These are phyloP conservation scores for Seladonia tumulorum DNA, from an alignment of 2,888 invertebrate species.

Conservation along the genomic window DNA sequence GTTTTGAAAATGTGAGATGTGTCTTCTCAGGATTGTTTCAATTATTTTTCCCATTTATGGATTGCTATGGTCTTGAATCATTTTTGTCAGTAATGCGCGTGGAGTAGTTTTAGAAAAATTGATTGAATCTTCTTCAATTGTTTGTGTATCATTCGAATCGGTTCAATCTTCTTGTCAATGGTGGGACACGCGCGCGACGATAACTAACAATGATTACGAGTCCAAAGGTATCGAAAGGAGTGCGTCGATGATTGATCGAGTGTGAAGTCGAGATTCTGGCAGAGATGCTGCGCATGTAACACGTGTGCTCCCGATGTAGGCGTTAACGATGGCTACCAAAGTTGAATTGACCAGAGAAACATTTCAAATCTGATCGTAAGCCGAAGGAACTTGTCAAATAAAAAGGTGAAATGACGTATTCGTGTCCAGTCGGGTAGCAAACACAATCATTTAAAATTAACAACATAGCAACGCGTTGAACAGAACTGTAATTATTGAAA, in stretches of 20 bases:
- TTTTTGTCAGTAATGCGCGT: neutral
- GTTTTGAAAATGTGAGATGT: too few relatives aligned
- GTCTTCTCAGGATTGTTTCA: neutral
- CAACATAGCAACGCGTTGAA: neutral
- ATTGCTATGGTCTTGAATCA: neutral
- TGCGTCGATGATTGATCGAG: conserved; percentile 17
- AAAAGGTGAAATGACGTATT: neutral
- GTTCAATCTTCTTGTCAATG: neutral
- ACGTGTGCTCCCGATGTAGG: conserved; percentile 62
- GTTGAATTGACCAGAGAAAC: conserved; percentile 24
- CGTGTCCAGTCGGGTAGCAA: neutral
- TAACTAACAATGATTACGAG: neutral
- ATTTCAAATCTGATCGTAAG: neutral
- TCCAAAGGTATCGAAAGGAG: neutral
- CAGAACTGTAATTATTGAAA: neutral
- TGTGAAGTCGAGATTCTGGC: conserved; percentile 34
- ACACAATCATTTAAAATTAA: neutral
- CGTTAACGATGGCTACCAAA: conserved; percentile 71
- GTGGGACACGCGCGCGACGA: neutral
- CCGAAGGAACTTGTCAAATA: neutral
- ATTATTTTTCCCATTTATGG: neutral
- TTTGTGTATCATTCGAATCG: neutral
- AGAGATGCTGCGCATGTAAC: conserved; percentile 36
- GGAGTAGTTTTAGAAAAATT: neutral
- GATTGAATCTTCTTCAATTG: neutral